phyloP scores from a whole-genome alignment of 2,113 vertebrate species.

The Synodontis membranacea region DNA sequence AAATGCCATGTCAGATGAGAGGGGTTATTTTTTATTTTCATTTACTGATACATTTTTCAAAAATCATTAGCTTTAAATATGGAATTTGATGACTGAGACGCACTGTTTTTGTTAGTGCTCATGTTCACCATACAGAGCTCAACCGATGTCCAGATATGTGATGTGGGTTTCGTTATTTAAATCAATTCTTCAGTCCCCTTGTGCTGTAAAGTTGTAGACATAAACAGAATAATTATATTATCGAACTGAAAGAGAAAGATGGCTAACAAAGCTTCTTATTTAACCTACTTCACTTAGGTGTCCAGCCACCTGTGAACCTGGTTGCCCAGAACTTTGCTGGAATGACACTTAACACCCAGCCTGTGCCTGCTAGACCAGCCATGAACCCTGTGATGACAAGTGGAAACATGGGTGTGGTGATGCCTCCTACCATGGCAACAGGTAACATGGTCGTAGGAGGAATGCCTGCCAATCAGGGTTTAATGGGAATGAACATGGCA shows the following conservation, averaged over 20 bases:
- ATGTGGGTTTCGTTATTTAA: neutral
- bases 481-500: constrained; percentile 76
- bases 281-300: constrained; percentile 62
- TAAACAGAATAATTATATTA: neutral
- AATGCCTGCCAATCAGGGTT: constrained; percentile 63
- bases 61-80: neutral
- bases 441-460: constrained; percentile 80
- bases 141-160: neutral
- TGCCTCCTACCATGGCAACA: constrained; percentile 81
- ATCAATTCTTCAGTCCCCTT: neutral
- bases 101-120: too few species aligned
- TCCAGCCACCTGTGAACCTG: constrained; percentile 84
- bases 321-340: constrained; percentile 88
- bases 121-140: too few species aligned
- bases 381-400: constrained; percentile 75
- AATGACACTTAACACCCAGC: constrained; percentile 82
- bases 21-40: too few species aligned
- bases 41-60: neutral
- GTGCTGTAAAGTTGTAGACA: too few species aligned
- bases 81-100: too few species aligned
- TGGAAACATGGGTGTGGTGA: constrained; percentile 73
- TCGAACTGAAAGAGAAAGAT: neutral
- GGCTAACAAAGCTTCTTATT: neutral
- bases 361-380: constrained; percentile 77
- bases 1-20: too few species aligned